phyloP scores from a whole-genome alignment of 2,113 vertebrate genomes.

The Melanerpes formicivorus region DNA sequence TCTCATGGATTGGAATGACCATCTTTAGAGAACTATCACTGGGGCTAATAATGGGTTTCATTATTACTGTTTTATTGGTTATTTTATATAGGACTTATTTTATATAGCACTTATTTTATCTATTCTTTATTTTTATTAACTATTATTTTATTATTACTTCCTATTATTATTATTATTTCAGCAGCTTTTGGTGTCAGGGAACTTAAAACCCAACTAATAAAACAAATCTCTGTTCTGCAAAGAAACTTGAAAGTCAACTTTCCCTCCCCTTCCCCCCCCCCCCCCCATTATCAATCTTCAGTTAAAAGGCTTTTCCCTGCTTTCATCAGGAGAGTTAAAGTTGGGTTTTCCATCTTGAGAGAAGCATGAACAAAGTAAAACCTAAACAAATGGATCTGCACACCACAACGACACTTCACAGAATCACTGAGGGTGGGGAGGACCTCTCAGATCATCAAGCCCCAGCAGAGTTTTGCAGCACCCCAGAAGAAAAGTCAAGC shows the following conservation, averaged over 20 bases:
- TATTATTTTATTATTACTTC: too few species aligned
- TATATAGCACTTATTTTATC: too few species aligned
- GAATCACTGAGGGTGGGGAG: too few species aligned
- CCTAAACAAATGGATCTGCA: background rate
- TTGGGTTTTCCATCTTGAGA: background rate
- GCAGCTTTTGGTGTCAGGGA: background rate
- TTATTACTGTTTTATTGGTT: too few species aligned
- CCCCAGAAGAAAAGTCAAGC: background rate
- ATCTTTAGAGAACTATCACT: background rate
- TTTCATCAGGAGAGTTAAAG: background rate
- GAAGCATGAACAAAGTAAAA: background rate
- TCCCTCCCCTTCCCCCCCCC: background rate
- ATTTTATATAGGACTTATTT: too few species aligned
- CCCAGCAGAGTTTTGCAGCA: background rate
- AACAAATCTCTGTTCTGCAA: background rate
- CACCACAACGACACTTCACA: background rate
- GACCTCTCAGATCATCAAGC: too few species aligned
- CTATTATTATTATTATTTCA: background rate
- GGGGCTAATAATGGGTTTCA: background rate
- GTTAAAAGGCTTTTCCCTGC: background rate
- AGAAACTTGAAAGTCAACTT: background rate
- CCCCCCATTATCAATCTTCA: background rate
- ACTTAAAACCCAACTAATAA: background rate
- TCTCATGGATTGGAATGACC: background rate
- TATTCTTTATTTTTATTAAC: too few species aligned